Evolutionary conservation across 1,140 invertebrate genomes (phyloP).

Genomic region (Bombus ignitus): DNA sequence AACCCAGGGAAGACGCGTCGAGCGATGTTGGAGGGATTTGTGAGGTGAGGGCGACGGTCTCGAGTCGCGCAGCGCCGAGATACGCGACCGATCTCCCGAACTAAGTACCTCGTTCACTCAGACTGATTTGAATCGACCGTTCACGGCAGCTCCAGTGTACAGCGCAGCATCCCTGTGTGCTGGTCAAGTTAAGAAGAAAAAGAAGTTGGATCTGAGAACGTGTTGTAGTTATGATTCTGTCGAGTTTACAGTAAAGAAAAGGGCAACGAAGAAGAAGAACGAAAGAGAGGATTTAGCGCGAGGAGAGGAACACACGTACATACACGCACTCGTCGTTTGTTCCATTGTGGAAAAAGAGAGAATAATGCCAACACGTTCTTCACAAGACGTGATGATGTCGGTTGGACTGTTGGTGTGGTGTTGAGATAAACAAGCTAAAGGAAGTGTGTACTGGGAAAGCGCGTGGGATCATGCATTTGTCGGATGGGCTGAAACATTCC

Average conservation of each 20-base stretch:
- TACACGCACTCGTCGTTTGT: neutral
- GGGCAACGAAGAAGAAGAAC: neutral
- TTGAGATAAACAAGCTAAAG: slow-evolving; percentile 38
- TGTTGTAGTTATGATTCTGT: neutral
- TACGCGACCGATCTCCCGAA: slow-evolving; percentile 33
- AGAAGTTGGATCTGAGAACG: neutral
- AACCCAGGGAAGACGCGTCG: slow-evolving; percentile 29
- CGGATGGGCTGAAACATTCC: slow-evolving; percentile 60
- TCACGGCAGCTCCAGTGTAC: neutral
- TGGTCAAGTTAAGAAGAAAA: neutral
- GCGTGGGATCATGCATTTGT: slow-evolving; percentile 58
- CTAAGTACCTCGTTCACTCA: slow-evolving; percentile 18
- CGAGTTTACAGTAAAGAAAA: neutral
- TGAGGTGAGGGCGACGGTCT: slow-evolving; percentile 56
- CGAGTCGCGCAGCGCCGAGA: slow-evolving; percentile 46
- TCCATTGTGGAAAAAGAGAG: neutral
- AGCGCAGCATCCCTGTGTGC: slow-evolving; percentile 39
- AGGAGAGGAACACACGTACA: too few species aligned
- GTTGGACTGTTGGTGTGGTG: slow-evolving; percentile 3
- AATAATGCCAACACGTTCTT: slow-evolving; percentile 35
- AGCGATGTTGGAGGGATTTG: slow-evolving; percentile 54
- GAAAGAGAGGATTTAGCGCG: neutral
- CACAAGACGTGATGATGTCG: slow-evolving; percentile 15
- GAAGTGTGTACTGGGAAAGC: neutral
- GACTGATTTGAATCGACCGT: slow-evolving; percentile 23